These are phyloP conservation scores for Andrena haemorrhoa DNA, from an alignment of 2,888 invertebrate species.

Conservation along the genomic window DNA sequence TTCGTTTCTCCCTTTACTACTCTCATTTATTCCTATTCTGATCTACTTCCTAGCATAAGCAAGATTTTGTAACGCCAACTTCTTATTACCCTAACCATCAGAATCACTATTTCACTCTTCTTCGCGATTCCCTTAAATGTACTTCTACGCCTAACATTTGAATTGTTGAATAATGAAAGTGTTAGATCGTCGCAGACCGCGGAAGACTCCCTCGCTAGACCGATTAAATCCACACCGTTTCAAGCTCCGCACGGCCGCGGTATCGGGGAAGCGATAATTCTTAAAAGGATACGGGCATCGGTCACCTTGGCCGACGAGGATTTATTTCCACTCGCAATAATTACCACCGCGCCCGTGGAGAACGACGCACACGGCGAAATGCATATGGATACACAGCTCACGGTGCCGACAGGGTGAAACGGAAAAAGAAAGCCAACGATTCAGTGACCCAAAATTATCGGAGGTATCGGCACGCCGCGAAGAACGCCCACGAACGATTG, in stretches of 20 bases:
- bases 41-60: too few relatives aligned
- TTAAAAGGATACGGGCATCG: constrained; percentile 47
- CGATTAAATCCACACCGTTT: constrained; percentile 8
- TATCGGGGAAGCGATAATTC: constrained; percentile 38
- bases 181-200: background rate
- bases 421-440: constrained; percentile 61
- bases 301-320: constrained; percentile 41
- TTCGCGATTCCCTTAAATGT: too few relatives aligned
- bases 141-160: too few relatives aligned
- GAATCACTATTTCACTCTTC: too few relatives aligned
- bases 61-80: too few relatives aligned
- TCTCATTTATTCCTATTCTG: too few relatives aligned
- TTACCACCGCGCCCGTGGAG: constrained; percentile 41
- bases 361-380: background rate
- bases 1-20: too few relatives aligned
- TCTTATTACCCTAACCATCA: too few relatives aligned
- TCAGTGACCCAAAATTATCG: constrained; percentile 79
- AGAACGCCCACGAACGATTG: constrained; percentile 70
- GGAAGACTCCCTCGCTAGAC: background rate
- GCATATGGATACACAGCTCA: constrained; percentile 10
- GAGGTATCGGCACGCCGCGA: constrained; percentile 34
- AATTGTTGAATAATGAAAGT: background rate
- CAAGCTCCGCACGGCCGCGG: background rate
- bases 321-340: constrained; percentile 68
- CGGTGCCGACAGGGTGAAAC: constrained; percentile 24